Conservation (phyloP, 2,113 vertebrate genomes). For the Solea solea region DNA sequence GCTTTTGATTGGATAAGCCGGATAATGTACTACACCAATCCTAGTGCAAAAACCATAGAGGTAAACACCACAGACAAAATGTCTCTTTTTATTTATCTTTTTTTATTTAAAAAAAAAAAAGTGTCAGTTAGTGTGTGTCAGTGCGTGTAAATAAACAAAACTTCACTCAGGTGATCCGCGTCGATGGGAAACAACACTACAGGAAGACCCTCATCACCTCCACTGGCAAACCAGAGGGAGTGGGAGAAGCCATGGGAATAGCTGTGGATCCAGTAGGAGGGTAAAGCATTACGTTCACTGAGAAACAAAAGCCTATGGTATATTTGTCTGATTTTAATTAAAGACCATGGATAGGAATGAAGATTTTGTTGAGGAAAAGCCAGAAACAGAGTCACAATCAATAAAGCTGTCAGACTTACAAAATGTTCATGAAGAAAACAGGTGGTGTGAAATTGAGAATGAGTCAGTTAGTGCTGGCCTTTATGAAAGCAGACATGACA, state of each 20-base stretch:
- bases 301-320: no score
- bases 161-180: slow-evolving; percentile 73
- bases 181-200: slow-evolving; percentile 76
- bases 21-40: slow-evolving; percentile 80
- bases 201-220: slow-evolving; percentile 77
- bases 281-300: slow-evolving; percentile 52
- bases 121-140: neutral
- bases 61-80: slow-evolving; percentile 45
- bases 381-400: no score
- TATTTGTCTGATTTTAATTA: no score
- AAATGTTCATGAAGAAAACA: no score
- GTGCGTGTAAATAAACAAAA: neutral
- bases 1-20: slow-evolving; percentile 82
- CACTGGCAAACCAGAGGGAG: slow-evolving; percentile 77
- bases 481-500: no score
- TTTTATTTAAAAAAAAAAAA: neutral
- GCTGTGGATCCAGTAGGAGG: slow-evolving; percentile 77
- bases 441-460: no score
- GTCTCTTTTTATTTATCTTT: neutral
- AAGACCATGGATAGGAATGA: no score
- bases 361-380: no score
- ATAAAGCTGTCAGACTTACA: no score
- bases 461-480: no score
- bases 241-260: slow-evolving; percentile 75
- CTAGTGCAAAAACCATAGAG: slow-evolving; percentile 73